These are phyloP conservation scores for Ceriagrion tenellum DNA, from an alignment of 2,888 invertebrate genomes.

Conservation along the genomic window DNA sequence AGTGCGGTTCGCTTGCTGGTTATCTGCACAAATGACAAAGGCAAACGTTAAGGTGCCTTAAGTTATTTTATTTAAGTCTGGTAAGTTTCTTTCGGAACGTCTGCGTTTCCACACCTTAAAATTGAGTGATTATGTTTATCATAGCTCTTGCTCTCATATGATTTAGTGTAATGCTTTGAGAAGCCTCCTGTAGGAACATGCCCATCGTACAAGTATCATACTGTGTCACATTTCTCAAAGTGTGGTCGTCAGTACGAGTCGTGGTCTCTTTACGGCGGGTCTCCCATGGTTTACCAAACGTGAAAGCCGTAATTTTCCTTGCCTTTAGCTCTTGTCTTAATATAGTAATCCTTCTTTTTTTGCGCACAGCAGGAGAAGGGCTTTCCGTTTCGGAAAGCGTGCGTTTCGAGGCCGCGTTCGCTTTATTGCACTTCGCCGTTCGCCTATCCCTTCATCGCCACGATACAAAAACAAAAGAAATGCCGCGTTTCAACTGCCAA, in stretches of 20 bases:
- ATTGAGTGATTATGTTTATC: too few species aligned
- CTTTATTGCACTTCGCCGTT: background rate
- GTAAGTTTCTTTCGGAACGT: too few species aligned
- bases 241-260: background rate
- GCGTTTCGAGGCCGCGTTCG: constrained; percentile 22
- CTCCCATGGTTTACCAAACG: background rate
- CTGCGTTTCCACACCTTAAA: too few species aligned
- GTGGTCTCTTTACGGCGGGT: background rate
- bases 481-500: too few species aligned
- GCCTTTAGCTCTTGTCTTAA: background rate
- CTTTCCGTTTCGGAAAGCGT: background rate
- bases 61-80: too few species aligned
- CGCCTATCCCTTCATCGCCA: background rate
- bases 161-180: too few species aligned
- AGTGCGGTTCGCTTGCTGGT: too few species aligned
- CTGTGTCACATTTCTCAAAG: background rate
- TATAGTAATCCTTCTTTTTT: background rate
- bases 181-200: background rate
- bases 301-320: background rate
- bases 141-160: too few species aligned
- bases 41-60: too few species aligned
- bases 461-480: too few species aligned
- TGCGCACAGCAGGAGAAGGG: background rate
- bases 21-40: too few species aligned
- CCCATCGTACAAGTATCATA: background rate